Percentiles rank a stretch among this genome's conserved stretches.
These are phyloP conservation scores for Harpalus rufipes DNA, from an alignment of 2,888 invertebrate species.

Conservation along the genomic window DNA sequence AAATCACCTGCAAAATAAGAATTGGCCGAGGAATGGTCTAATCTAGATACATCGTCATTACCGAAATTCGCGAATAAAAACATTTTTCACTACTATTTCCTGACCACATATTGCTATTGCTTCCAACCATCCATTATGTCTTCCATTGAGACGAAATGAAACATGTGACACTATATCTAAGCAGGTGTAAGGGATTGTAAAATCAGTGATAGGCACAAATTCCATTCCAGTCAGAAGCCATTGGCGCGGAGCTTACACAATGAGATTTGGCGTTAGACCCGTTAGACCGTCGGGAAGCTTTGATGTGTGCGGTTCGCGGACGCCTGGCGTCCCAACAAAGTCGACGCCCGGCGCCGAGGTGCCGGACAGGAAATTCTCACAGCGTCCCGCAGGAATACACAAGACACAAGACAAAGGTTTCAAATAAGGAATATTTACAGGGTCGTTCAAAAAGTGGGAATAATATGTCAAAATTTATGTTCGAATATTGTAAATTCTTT, in stretches of 20 bases:
- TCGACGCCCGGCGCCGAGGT: background rate
- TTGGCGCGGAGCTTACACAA: background rate
- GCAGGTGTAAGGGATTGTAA: constrained; percentile 13
- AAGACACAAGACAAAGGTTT: background rate
- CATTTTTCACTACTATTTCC: too few species aligned
- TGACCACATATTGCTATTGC: too few species aligned
- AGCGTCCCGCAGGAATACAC: background rate
- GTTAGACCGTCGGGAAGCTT: background rate
- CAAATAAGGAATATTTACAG: background rate
- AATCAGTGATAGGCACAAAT: constrained; percentile 18
- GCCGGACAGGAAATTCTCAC: constrained; percentile 5
- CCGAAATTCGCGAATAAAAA: too few species aligned
- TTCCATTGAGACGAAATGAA: background rate
- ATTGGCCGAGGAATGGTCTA: too few species aligned
- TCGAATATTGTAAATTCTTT: too few species aligned
- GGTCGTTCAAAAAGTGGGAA: background rate
- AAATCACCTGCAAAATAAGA: too few species aligned
- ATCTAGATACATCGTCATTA: too few species aligned
- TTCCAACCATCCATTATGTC: too few species aligned
- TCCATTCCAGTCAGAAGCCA: background rate
- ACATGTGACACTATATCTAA: background rate
- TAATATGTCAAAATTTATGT: background rate
- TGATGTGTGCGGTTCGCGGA: constrained; percentile 7
- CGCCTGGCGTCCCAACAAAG: background rate
- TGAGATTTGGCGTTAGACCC: constrained; percentile 13